phyloP scores from a whole-genome alignment of 2,888 invertebrate species.

The Tetropium fuscum region DNA sequence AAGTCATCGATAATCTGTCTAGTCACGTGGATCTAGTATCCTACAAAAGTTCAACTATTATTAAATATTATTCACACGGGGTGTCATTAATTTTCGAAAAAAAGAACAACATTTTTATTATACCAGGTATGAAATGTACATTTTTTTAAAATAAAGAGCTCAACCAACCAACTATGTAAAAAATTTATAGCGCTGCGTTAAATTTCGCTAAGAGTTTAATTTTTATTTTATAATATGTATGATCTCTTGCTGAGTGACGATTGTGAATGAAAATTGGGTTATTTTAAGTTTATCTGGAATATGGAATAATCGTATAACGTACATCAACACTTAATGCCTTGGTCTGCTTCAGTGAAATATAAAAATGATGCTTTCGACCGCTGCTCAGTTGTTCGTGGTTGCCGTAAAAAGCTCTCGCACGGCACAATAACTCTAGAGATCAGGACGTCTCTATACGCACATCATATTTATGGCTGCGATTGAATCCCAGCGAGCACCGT shows the following conservation, averaged over 20 bases:
- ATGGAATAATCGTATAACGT: constrained; percentile 6
- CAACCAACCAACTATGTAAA: no score
- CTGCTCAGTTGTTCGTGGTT: constrained; percentile 40
- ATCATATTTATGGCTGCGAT: constrained; percentile 54
- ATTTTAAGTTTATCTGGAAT: constrained; percentile 33
- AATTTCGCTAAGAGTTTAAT: no score
- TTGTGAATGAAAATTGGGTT: constrained; percentile 41
- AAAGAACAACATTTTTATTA: constrained; percentile 2
- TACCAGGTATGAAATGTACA: no score
- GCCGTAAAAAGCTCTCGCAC: constrained; percentile 42
- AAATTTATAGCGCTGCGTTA: no score
- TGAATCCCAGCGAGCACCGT: constrained; percentile 46
- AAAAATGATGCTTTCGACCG: constrained; percentile 44
- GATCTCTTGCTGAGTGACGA: constrained; percentile 5
- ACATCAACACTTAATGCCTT: constrained; percentile 36
- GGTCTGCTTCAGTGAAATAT: constrained; percentile 42
- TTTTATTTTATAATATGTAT: neutral
- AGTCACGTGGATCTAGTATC: no score
- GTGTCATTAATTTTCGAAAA: no score
- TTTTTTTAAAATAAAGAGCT: no score
- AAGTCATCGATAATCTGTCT: no score
- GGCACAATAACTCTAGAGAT: constrained; percentile 48
- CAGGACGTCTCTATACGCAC: constrained; percentile 54
- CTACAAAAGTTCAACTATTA: no score
- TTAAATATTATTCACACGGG: no score